These are phyloP conservation scores for Rhinolophus sinicus DNA, from an alignment of 2,113 vertebrate species.

Conservation along the genomic window DNA sequence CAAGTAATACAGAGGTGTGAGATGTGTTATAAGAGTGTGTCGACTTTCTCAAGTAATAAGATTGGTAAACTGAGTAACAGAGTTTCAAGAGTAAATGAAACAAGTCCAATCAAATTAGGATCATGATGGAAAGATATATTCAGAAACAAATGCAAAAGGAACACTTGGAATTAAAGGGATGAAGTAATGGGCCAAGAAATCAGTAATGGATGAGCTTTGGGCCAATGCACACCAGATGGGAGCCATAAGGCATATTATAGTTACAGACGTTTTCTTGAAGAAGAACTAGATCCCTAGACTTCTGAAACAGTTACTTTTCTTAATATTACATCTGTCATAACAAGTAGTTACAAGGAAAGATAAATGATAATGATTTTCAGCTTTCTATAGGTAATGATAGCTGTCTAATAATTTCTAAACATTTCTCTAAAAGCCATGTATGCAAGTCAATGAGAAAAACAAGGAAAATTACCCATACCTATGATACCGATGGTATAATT, in stretches of 20 bases:
- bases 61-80: not conserved
- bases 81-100: not conserved
- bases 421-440: not conserved
- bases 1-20: not conserved
- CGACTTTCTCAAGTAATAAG: not conserved
- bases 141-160: constrained; percentile 20
- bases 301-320: constrained; percentile 26
- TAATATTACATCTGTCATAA: not conserved
- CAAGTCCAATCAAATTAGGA: not conserved
- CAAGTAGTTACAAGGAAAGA: not conserved
- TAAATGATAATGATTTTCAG: not conserved
- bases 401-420: not conserved
- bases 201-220: not conserved
- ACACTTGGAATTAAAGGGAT: not conserved
- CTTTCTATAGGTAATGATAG: not conserved
- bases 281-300: not conserved
- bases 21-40: not conserved
- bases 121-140: not conserved
- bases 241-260: constrained; percentile 4
- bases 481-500: not conserved
- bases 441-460: not conserved
- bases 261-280: constrained; percentile 32
- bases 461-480: not conserved
- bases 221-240: not conserved
- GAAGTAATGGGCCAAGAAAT: constrained; percentile 38